Percentiles rank a stretch among this genome's conserved stretches.
phyloP scores from a whole-genome alignment of 2,113 vertebrate species.

The Oriolus oriolus region DNA sequence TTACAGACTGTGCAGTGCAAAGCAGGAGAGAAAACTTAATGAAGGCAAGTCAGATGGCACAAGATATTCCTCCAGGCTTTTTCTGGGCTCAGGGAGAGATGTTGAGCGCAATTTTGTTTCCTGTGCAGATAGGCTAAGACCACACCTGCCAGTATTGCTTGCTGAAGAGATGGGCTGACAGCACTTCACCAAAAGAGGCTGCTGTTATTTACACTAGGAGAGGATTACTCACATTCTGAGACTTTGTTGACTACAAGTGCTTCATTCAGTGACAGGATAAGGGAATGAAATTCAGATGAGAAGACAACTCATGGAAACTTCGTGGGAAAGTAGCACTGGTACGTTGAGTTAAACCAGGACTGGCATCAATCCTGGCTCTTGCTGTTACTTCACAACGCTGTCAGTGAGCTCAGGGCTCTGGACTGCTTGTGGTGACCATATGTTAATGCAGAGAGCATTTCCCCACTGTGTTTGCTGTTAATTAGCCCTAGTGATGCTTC shows the following conservation, averaged over 20 bases:
- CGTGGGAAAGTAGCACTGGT: neutral
- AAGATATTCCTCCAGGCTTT: neutral
- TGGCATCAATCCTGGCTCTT: neutral
- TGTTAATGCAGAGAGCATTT: neutral
- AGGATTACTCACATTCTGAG: neutral
- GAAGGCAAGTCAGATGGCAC: neutral
- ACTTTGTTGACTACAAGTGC: neutral
- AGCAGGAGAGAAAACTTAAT: neutral
- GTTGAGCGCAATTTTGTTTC: neutral
- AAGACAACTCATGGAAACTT: neutral
- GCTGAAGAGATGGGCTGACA: neutral
- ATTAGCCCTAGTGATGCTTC: neutral
- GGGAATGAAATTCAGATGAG: neutral
- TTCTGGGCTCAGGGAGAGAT: neutral
- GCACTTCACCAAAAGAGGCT: neutral
- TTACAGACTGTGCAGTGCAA: neutral
- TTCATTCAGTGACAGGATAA: neutral
- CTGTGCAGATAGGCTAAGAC: neutral
- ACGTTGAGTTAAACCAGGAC: neutral
- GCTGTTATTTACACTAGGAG: neutral
- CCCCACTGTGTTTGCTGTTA: neutral
- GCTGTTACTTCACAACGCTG: neutral
- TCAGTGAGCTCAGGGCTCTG: neutral
- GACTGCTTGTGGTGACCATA: neutral
- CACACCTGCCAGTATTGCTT: neutral